Base-by-base conservation (phyloP, 2,113 vertebrate genomes). In the Tapirus terrestris region DNA sequence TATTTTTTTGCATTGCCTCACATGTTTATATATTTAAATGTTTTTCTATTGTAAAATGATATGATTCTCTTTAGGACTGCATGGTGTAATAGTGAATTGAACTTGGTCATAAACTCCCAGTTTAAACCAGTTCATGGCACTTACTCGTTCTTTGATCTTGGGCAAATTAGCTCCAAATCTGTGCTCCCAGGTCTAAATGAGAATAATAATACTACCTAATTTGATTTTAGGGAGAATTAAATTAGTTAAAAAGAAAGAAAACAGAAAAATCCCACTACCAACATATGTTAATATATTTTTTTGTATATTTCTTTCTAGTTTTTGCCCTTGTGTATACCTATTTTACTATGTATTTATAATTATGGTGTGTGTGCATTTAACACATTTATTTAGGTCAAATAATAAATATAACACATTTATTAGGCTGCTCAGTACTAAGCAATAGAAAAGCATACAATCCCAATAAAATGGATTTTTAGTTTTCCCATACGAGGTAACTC, bases 341-440 rank as follows among this genome's bases (percentile, higher is more conserved):
- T 89, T 84, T 73, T 56, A 82, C 75, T 58, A n/a, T 67, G 75
- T n/a, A 73, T 89, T 89, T 82, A 76, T 65, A 94, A 65, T 75
- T 83, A 76, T 27, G n/a, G 27, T n/a, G 33, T 72, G 20, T 63
- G 10, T 75, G 4, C 20, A 31, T 84, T 87, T 80, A 53, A 92
- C 17, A 80, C 27, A 72, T 61, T 86, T 79, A 53, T 87, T 92
- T 56, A 92, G 89, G 56, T 81, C 75, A 63, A 56, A 63, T 86
- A 73, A 86, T 21, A 93, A 86, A 68, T 53, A 58, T 25, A 84
- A 56, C 48, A 51, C 27, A 67, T 45, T 29, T 81, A 45, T 84
- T 77, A 65, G 56, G 7, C 43, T 36, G n/a, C n/a, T 86, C n/a
- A 61, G 81, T 63, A 76, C 61, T 63, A 14, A 70, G 65, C 53